Base-by-base conservation (phyloP, 2,113 vertebrate species). In the Micronisus gabar region DNA sequence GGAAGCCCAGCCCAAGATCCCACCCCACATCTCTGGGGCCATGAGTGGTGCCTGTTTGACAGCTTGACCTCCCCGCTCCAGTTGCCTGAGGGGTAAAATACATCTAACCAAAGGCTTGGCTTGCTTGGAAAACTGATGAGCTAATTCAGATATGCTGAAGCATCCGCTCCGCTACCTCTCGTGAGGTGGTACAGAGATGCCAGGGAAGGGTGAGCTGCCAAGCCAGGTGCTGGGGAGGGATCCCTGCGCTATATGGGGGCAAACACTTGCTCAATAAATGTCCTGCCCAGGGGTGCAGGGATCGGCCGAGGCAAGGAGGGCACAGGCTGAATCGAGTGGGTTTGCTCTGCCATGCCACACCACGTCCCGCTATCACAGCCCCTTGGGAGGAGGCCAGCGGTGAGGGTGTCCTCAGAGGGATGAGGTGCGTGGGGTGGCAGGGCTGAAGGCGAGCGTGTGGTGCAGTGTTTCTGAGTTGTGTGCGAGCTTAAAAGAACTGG, bases 381-480 rank as follows among this genome's bases (percentile, higher is more conserved):
- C 14, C 47, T 58, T 0, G 0, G 52, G 36, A 32, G n/a, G 21
- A 32, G 74, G 29, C 22, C 19, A 7, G 32, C 8, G 21, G 10
- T 0, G 1, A 81, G n/a, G 17, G 2, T 48, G 25, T 72, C 13
- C 36, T 26, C 50, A 52, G 38, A 38, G 29, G 36, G 16, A 32
- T 2, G 8, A 38, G 40, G 62, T 16, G 5, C 7, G 17, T 5
- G 13, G 32, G 14, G n/a, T n/a, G n/a, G 19, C 0, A 3, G 13
- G 40, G 13, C 41, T 1, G 5, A 50, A 81, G 55, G 7, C 0
- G 1, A 75, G 32, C 14, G 7, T 1, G 12, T 47, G 50, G 11
- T 2, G 0, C 2, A 0, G 13, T 38, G 48, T 40, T 76, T 61
- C n/a, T 76, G 29, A 7, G 21, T 63, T 1, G 0, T 21, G 16